Conservation (phyloP, 2,888 invertebrate species). For the Punctoribates punctum region DNA sequence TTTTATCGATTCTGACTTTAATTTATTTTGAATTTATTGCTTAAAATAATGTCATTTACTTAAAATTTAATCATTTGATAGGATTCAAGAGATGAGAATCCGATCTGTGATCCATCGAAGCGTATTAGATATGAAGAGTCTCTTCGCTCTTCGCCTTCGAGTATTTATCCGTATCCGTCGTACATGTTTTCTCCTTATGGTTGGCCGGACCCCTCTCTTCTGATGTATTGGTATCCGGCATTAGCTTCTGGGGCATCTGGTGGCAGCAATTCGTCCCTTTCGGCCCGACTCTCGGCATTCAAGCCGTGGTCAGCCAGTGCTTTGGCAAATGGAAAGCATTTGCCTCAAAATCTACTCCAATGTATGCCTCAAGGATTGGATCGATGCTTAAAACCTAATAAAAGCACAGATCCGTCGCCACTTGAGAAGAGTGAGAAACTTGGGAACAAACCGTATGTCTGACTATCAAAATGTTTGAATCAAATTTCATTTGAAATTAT, state of each 20-base stretch:
- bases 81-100: neutral
- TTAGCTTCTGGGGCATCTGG: neutral
- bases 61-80: neutral
- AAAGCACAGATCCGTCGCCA: neutral
- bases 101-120: neutral
- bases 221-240: constrained; percentile 5
- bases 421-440: neutral
- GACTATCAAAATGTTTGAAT: neutral
- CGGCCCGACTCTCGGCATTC: neutral
- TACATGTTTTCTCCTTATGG: neutral
- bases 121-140: neutral
- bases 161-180: neutral
- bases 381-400: neutral
- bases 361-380: neutral
- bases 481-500: neutral
- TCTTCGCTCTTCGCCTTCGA: neutral
- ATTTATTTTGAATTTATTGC: no score
- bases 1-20: no score
- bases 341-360: neutral
- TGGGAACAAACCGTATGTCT: neutral
- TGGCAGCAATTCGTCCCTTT: neutral
- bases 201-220: neutral
- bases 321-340: neutral
- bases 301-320: neutral
- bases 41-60: neutral